phyloP scores from a whole-genome alignment of 1,140 invertebrate genomes.

The Mercenaria mercenaria region DNA sequence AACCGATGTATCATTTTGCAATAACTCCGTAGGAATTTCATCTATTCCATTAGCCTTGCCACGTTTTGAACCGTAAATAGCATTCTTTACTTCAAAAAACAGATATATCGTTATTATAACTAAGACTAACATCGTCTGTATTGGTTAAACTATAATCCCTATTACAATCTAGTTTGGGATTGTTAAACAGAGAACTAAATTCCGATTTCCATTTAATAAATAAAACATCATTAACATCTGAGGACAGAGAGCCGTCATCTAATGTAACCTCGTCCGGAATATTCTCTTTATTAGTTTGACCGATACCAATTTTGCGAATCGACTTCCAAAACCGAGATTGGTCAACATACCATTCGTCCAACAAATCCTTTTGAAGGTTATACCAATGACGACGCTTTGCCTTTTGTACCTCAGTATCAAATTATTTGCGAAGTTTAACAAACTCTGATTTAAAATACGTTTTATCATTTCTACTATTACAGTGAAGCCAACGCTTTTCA shows the following conservation, averaged over 20 bases:
- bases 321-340: not conserved
- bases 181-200: not conserved
- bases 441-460: not conserved
- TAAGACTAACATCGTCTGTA: no score
- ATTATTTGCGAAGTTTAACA: not conserved
- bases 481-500: not conserved
- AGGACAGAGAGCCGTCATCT: not conserved
- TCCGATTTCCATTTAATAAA: not conserved
- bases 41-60: not conserved
- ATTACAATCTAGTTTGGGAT: not conserved
- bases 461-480: conserved; percentile 4
- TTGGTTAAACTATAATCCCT: not conserved
- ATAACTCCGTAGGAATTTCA: not conserved
- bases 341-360: not conserved
- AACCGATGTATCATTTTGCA: not conserved
- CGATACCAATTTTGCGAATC: not conserved
- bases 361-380: not conserved
- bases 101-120: not conserved
- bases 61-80: not conserved
- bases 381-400: not conserved
- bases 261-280: not conserved
- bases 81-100: not conserved
- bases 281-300: not conserved
- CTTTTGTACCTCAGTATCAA: not conserved
- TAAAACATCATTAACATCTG: not conserved